Evolutionary conservation across 2,888 invertebrate species (phyloP), one percentile per base, ranked within the genome.

Genomic region (Acleris holmiana): DNA sequence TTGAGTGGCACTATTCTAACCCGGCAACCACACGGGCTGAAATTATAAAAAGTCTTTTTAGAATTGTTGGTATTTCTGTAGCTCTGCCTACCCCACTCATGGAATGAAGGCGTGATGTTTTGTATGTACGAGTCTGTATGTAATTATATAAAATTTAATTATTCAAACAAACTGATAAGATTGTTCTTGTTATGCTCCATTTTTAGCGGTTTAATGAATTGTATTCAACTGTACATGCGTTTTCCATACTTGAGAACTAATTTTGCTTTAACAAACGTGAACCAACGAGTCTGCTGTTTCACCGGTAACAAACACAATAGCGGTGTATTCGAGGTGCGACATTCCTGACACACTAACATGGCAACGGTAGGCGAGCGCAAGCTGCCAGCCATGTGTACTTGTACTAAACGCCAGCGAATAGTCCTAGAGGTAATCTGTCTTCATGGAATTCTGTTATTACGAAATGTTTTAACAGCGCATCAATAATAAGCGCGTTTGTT

Each of bases 281-380:
- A 17, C 15, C 17, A n/a, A n/a, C 44, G n/a, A 17, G 7, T n/a
- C 15, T 17, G 44, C n/a, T 44, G 44, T 5, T 5, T 19, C n/a
- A 35, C 19, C 53, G 29, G 18, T 40, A 19, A 23, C 48, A 19
- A 7, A n/a, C 40, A n/a, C 49, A 25, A 19, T 53, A n/a, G 53
- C 51, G 35, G 19, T 53, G 53, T 53, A 29, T 46, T 53, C 46
- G 46, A 61, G 46, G 53, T 53, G 60, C 19, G 60, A 61, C 49
- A 59, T 59, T 59, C 58, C 58, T 50, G n/a, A 10, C 25, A 48
- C 18, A 48, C 48, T 40, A 40, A 40, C 61, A 61, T 47, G 47
- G 40, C 47, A 23, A 23, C 35, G 17, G 17, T 61, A 18, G 35
- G 44, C 17, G 44, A 44, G 15, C 17, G 7, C 44, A 44, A 44